These are phyloP conservation scores for Caenorhabditis latens DNA, from an alignment of 1,140 invertebrate species.

Conservation along the genomic window DNA sequence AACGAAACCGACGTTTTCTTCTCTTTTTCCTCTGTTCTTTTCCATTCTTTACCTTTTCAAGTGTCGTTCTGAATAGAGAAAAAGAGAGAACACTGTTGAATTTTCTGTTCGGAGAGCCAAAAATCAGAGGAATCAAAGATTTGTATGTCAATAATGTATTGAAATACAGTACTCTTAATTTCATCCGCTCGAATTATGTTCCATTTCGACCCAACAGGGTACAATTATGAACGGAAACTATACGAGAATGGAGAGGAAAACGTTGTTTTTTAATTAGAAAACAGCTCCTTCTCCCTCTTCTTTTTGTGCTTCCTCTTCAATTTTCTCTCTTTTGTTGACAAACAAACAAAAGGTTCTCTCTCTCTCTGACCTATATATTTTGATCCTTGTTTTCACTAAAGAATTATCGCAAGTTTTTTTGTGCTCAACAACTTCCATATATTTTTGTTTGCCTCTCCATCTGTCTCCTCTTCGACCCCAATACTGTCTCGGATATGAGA, in stretches of 20 bases:
- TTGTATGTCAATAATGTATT: too few species aligned
- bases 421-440: conserved; percentile 38
- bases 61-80: background rate
- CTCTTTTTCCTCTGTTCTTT: background rate
- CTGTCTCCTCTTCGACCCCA: background rate
- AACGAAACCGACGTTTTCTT: background rate
- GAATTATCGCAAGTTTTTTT: conserved; percentile 47
- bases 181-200: too few species aligned
- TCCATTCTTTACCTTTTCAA: background rate
- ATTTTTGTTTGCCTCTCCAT: conserved; percentile 17
- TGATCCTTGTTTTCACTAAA: conserved; percentile 24
- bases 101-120: too few species aligned
- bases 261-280: conserved; percentile 2
- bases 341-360: background rate
- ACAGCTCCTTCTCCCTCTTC: background rate
- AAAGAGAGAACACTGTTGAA: too few species aligned
- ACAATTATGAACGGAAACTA: background rate
- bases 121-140: too few species aligned
- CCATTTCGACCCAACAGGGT: too few species aligned
- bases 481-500: conserved; percentile 27
- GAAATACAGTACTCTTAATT: too few species aligned
- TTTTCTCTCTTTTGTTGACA: conserved; percentile 7
- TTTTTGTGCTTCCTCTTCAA: background rate
- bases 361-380: background rate
- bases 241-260: background rate